These are phyloP conservation scores for Epinephelus cyanopodus DNA, from an alignment of 2,113 vertebrate species.

Conservation along the genomic window DNA sequence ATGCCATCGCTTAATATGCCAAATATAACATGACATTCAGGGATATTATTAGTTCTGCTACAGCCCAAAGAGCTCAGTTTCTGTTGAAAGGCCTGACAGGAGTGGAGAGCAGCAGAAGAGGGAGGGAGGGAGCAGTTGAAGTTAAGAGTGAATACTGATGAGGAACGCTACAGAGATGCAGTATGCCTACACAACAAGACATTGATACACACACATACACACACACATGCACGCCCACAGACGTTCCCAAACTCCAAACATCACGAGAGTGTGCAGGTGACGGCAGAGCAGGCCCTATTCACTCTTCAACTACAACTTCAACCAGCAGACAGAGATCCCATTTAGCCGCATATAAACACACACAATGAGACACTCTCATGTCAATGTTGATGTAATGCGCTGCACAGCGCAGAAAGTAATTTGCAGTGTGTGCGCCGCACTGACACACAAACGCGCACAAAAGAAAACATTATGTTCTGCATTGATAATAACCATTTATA, in stretches of 20 bases:
- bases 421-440: background rate
- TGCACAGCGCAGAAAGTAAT: background rate
- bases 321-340: slow-evolving; percentile 37
- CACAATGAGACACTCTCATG: slow-evolving; percentile 14
- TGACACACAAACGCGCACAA: slow-evolving; percentile 5
- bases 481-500: slow-evolving; percentile 34
- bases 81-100: slow-evolving; percentile 65
- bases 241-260: slow-evolving; percentile 49
- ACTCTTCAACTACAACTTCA: slow-evolving; percentile 33
- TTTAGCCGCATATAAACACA: slow-evolving; percentile 35
- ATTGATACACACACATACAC: slow-evolving; percentile 52
- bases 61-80: slow-evolving; percentile 39
- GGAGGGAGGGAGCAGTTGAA: slow-evolving; percentile 20
- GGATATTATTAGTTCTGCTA: slow-evolving; percentile 60
- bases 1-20: slow-evolving; percentile 38
- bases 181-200: slow-evolving; percentile 69
- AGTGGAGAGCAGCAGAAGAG: slow-evolving; percentile 45
- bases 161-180: slow-evolving; percentile 69
- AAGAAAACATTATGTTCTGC: slow-evolving; percentile 44
- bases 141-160: slow-evolving; percentile 74
- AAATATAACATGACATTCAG: slow-evolving; percentile 47
- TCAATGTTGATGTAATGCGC: slow-evolving; percentile 20
- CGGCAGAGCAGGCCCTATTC: slow-evolving; percentile 40
- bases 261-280: slow-evolving; percentile 66
- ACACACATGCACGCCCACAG: slow-evolving; percentile 48